A percentile compares a stretch with the other conserved stretches of the same genome.
phyloP scores from a whole-genome alignment of 2,113 vertebrate genomes.

The Eonycteris spelaea region DNA sequence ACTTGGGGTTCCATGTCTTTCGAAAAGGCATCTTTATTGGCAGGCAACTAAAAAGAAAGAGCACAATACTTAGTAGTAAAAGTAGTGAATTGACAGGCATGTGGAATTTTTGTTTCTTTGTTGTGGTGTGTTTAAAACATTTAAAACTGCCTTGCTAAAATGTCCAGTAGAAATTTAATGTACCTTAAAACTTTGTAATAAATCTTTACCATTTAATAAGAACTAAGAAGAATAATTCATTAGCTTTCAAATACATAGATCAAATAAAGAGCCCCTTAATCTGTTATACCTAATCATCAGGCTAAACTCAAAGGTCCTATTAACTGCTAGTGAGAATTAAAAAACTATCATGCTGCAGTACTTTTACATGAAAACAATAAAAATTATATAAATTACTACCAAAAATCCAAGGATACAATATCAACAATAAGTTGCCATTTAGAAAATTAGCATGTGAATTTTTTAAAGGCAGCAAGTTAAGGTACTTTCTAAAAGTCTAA shows the following conservation, averaged over 20 bases:
- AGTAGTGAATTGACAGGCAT: conserved; percentile 19
- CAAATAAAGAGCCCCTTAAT: conserved; percentile 34
- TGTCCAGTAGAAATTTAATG: conserved; percentile 42
- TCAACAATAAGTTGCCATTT: conserved; percentile 23
- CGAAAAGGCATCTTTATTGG: conserved; percentile 97
- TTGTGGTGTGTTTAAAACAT: conserved; percentile 39
- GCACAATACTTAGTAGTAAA: conserved; percentile 35
- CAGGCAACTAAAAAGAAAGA: conserved; percentile 87
- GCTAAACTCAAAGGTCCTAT: conserved; percentile 27
- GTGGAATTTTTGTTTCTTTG: conserved; percentile 17
- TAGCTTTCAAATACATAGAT: conserved; percentile 44
- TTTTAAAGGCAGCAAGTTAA: conserved; percentile 46
- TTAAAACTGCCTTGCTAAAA: conserved; percentile 48
- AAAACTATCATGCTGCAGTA: conserved; percentile 38
- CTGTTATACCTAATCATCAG: conserved; percentile 30
- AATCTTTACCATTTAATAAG: conserved; percentile 43
- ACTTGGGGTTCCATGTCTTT: conserved; percentile 99
- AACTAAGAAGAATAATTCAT: conserved; percentile 42
- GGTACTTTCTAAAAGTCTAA: conserved; percentile 44
- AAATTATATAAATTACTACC: conserved; percentile 10
- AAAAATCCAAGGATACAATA: conserved; percentile 8
- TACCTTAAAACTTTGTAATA: conserved; percentile 43
- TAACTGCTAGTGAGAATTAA: conserved; percentile 33
- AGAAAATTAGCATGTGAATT: conserved; percentile 32
- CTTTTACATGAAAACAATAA: conserved; percentile 46